Percentiles rank a stretch among this genome's conserved stretches.
Conservation (phyloP, 2,888 invertebrate species). For the Pecten maximus region DNA sequence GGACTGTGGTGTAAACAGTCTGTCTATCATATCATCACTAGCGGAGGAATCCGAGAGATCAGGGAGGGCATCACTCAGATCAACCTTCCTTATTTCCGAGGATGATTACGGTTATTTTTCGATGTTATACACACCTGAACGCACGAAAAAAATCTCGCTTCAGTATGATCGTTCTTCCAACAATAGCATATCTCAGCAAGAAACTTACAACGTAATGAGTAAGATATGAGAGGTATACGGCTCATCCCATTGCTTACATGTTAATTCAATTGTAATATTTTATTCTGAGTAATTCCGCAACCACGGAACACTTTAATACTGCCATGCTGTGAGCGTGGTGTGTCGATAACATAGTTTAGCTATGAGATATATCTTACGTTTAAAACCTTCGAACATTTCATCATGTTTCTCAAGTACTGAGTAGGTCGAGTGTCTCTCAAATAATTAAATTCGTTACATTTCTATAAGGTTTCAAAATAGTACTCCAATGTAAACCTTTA, state of each 20-base stretch:
- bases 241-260: too few relatives aligned
- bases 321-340: too few relatives aligned
- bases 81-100: not conserved
- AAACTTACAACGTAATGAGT: too few relatives aligned
- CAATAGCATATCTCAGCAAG: not conserved
- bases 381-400: not conserved
- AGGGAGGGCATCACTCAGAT: not conserved
- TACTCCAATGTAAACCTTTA: not conserved
- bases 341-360: too few relatives aligned
- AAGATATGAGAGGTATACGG: too few relatives aligned
- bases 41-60: not conserved
- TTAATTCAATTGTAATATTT: too few relatives aligned
- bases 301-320: too few relatives aligned
- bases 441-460: slow-evolving; percentile 10
- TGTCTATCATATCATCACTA: not conserved
- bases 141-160: not conserved
- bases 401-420: not conserved
- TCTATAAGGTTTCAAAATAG: not conserved
- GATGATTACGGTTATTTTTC: not conserved
- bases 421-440: not conserved
- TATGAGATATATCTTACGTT: too few relatives aligned
- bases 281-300: too few relatives aligned
- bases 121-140: not conserved
- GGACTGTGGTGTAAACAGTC: not conserved
- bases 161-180: not conserved